Conservation (phyloP, 2,113 vertebrate species). For the Haliaeetus leucogaster region DNA sequence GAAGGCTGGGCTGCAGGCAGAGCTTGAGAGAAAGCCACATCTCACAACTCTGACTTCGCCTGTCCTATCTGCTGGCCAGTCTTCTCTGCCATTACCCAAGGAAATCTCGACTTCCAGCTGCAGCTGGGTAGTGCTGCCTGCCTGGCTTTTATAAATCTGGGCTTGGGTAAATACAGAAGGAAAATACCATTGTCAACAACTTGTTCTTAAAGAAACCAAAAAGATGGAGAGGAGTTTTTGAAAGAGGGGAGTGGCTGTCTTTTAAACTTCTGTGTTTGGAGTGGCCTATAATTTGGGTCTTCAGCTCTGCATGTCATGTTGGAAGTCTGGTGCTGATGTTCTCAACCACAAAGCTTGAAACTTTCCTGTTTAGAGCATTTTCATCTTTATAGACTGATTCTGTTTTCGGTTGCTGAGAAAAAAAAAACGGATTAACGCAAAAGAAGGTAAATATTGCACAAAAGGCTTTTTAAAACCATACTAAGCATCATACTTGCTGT, state of each 20-base stretch:
- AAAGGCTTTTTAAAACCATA: background rate
- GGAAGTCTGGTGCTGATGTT: background rate
- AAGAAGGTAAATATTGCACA: background rate
- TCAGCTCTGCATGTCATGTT: background rate
- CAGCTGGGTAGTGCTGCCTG: background rate
- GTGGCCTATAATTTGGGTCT: slow-evolving; percentile 43
- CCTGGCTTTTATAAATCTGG: background rate
- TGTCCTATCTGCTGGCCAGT: background rate
- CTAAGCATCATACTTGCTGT: background rate
- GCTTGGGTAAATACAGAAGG: background rate
- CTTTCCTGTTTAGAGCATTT: background rate
- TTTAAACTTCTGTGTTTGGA: background rate
- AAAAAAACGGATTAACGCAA: background rate
- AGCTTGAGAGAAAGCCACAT: background rate
- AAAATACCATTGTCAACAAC: background rate
- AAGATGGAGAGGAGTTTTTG: background rate
- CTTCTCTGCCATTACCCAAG: background rate
- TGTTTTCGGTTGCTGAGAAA: background rate
- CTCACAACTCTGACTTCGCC: background rate
- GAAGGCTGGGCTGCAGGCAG: background rate
- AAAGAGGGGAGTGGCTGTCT: background rate
- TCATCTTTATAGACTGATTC: background rate
- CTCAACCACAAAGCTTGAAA: background rate
- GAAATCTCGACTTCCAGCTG: background rate
- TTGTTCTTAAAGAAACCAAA: slow-evolving; percentile 31